Conservation (phyloP, 2,888 invertebrate species). For the Lepidocyrtoides sp. region DNA sequence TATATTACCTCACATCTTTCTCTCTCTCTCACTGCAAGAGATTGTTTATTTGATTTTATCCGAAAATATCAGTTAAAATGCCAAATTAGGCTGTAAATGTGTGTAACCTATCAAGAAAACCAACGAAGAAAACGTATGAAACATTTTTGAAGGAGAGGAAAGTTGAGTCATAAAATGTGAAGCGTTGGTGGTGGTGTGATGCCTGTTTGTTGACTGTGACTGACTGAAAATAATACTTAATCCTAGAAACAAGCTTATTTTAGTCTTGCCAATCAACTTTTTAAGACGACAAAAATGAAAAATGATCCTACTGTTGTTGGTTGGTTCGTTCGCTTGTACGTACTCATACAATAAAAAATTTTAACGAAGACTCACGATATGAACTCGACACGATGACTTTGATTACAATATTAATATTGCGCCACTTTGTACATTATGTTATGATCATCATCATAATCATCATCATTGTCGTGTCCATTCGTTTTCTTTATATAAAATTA, state of each 20-base stretch:
- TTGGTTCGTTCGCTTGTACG: background rate
- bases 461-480: too few relatives aligned
- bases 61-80: constrained; percentile 57
- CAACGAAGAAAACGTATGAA: too few relatives aligned
- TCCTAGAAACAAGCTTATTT: constrained; percentile 19
- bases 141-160: too few relatives aligned
- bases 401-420: constrained; percentile 41
- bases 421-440: background rate
- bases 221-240: constrained; percentile 8
- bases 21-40: background rate
- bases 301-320: too few relatives aligned
- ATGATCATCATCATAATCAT: background rate
- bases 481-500: background rate
- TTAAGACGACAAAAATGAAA: constrained; percentile 51
- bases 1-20: background rate
- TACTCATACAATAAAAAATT: background rate
- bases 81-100: constrained; percentile 60
- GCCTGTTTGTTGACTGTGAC: too few relatives aligned
- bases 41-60: constrained; percentile 60
- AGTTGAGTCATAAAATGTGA: constrained; percentile 49
- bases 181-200: background rate
- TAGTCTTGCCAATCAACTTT: constrained; percentile 61
- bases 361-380: constrained; percentile 52
- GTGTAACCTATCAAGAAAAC: constrained; percentile 60
- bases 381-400: constrained; percentile 68